Percentiles rank a stretch among this genome's conserved stretches.
phyloP scores from a whole-genome alignment of 2,113 vertebrate genomes.

The Oncorhynchus clarkii region DNA sequence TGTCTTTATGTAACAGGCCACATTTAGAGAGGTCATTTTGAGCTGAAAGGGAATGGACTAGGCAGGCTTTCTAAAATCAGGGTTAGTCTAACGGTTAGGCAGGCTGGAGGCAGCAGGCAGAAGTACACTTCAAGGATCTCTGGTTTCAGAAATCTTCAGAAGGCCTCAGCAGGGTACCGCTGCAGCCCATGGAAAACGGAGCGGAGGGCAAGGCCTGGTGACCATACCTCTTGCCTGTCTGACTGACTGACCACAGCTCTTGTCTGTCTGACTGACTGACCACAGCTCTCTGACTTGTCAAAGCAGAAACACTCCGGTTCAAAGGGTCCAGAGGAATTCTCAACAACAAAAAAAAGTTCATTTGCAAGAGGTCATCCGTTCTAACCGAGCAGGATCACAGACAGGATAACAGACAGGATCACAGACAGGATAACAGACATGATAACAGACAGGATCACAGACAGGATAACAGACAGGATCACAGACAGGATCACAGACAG shows the following conservation, averaged over 20 bases:
- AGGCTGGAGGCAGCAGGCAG: slow-evolving; percentile 75
- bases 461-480: too few species aligned
- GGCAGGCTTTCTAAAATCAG: too few species aligned
- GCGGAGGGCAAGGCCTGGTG: slow-evolving; percentile 73
- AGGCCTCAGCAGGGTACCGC: slow-evolving; percentile 91
- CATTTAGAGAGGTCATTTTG: slow-evolving; percentile 66
- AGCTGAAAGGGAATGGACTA: slow-evolving; percentile 65
- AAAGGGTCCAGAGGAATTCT: slow-evolving; percentile 64
- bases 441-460: too few species aligned
- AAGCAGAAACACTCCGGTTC: slow-evolving; percentile 64
- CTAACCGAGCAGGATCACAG: slow-evolving; percentile 34
- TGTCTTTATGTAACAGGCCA: slow-evolving; percentile 80
- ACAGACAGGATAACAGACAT: too few species aligned
- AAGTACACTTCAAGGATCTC: slow-evolving; percentile 99
- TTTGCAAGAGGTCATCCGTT: slow-evolving; percentile 58
- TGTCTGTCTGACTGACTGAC: slow-evolving; percentile 23
- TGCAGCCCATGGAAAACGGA: slow-evolving; percentile 71
- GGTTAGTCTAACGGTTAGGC: slow-evolving; percentile 36
- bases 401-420: too few species aligned
- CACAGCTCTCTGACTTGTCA: slow-evolving; percentile 55
- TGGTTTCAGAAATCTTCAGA: slow-evolving; percentile 80
- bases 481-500: too few species aligned
- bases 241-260: slow-evolving; percentile 50
- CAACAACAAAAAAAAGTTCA: slow-evolving; percentile 52
- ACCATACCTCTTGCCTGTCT: slow-evolving; percentile 51